Evolutionary conservation across 1,140 invertebrate genomes (phyloP), one percentile per base, ranked within the genome.

Genomic region (Monochamus saltuarius): DNA sequence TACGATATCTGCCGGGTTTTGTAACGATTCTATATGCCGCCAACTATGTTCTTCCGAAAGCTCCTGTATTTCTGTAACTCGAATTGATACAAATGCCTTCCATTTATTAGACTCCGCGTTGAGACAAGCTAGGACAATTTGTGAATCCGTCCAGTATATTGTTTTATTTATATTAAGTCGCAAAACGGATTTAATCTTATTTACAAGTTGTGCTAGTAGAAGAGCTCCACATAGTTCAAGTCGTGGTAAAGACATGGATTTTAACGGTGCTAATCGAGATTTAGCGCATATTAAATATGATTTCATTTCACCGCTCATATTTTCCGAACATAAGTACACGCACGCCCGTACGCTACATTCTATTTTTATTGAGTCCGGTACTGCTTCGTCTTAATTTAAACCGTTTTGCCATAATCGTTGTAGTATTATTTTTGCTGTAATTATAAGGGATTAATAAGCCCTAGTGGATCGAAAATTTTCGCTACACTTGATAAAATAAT

Each of bases 341-440:
- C 67, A 70, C 2, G 70, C 71, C 67, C 74, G 49, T 73, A 78
- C 2, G 68, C 75, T 7, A 14, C 34, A 13, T 22, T n/a, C n/a
- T n/a, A n/a, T 29, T 14, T 14, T n/a, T 2, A 59, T 7, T 10
- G 16, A 11, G 7, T 42, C 19, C 7, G 69, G 61, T 36, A 76
- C n/a, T 10, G 0, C 4, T 16, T 71, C 59, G 59, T 80, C 75
- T 79, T 78, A 81, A 4, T 67, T 62, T 11, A 73, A 22, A 13
- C 70, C 56, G 14, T 2, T 8, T 37, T 63, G 43, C 77, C 77
- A 78, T 0, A 80, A 7, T 16, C 65, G 54, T 71, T 81, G 78
- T 22, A 81, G 62, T 1, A 80, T 47, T 8, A 78, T 59, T 65
- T 81, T 80, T 7, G 72, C 68, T n/a, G 29, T 60, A 7, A 80